Conservation (phyloP, 2,113 vertebrate genomes). For the Brienomyrus longianalis region DNA sequence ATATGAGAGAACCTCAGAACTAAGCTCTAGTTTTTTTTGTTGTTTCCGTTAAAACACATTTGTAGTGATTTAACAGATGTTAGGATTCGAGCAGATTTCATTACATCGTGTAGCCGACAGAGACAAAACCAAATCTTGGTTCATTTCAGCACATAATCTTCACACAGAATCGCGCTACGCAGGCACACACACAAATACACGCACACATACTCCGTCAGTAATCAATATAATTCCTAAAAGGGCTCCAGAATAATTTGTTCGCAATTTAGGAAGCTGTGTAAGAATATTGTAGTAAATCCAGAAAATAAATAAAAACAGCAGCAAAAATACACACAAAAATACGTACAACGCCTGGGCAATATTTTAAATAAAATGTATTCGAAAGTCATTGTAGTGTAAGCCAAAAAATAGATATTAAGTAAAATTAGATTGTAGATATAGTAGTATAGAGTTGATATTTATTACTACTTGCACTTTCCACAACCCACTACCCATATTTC, state of each 20-base stretch:
- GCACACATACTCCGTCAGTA: background rate
- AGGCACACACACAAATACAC: background rate
- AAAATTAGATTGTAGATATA: too few relatives aligned
- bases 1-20: background rate
- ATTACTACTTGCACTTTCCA: too few relatives aligned
- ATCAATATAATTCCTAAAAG: background rate
- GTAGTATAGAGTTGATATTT: too few relatives aligned
- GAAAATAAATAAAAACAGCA: background rate
- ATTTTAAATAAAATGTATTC: background rate
- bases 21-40: background rate
- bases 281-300: background rate
- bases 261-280: background rate
- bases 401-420: background rate
- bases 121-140: background rate
- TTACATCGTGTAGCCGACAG: background rate
- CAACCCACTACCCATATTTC: too few relatives aligned
- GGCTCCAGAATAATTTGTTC: background rate
- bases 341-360: background rate
- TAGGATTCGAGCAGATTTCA: background rate
- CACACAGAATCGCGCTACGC: background rate
- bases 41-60: conserved; percentile 6
- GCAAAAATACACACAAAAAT: background rate
- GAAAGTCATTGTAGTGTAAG: background rate
- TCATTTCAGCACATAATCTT: background rate
- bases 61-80: background rate